Evolutionary conservation across 2,797 vertebrate genomes (phyloP).

Genomic region (Benthosema pterotum): DNA sequence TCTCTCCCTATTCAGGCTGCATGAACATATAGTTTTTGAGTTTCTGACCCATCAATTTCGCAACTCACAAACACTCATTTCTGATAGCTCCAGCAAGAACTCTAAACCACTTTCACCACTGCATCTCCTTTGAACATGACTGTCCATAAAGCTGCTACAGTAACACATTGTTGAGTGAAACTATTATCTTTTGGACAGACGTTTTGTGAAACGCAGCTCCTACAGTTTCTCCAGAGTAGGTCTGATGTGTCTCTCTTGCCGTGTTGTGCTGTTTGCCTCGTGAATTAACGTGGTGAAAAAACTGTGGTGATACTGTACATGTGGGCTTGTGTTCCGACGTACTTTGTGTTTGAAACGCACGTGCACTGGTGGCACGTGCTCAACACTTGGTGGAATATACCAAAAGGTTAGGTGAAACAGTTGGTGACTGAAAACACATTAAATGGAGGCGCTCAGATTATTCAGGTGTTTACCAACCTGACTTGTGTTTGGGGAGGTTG

Average conservation of each 20-base stretch:
- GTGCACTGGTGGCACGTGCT: conserved; percentile 16
- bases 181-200: conserved; percentile 41
- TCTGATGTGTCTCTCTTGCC: conserved; percentile 37
- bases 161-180: conserved; percentile 9
- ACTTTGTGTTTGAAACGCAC: conserved; percentile 60
- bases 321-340: conserved; percentile 25
- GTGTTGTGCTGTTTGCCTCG: conserved; percentile 53
- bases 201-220: conserved; percentile 47
- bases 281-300: conserved; percentile 53
- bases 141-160: too few relatives aligned
- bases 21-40: too few relatives aligned
- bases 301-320: conserved; percentile 5
- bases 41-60: too few relatives aligned
- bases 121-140: too few relatives aligned
- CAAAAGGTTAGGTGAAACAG: too few relatives aligned
- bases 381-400: not conserved
- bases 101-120: too few relatives aligned
- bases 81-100: too few relatives aligned
- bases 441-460: too few relatives aligned
- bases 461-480: not conserved
- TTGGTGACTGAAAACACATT: too few relatives aligned
- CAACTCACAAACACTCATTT: too few relatives aligned
- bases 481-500: conserved; percentile 21
- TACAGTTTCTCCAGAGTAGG: conserved; percentile 23
- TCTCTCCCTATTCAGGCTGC: too few relatives aligned